Evolutionary conservation across 2,797 vertebrate genomes (phyloP).

Genomic region (Phoebastria nigripes): DNA sequence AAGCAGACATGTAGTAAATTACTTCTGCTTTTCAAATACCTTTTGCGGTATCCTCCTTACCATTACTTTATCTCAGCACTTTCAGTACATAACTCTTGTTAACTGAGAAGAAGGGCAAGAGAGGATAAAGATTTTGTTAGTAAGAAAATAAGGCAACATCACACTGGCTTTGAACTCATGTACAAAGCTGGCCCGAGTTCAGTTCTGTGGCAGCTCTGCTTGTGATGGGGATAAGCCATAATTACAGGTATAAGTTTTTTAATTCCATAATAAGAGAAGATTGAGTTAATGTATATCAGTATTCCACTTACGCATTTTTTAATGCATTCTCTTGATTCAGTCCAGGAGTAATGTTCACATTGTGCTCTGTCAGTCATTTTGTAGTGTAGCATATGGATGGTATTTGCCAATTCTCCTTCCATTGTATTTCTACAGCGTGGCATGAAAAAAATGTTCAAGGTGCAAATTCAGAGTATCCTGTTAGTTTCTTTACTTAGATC

Average conservation of each 20-base stretch:
- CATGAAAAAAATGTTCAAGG: neutral
- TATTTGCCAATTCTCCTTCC: neutral
- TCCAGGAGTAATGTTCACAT: neutral
- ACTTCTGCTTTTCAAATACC: slow-evolving; percentile 70
- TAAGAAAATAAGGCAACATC: slow-evolving; percentile 53
- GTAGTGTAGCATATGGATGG: neutral
- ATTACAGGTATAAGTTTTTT: slow-evolving; percentile 57
- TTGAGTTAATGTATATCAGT: slow-evolving; percentile 27
- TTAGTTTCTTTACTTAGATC: neutral
- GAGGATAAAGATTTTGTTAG: slow-evolving; percentile 74
- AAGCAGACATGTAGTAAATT: slow-evolving; percentile 75
- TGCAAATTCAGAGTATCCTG: neutral
- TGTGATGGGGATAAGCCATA: slow-evolving; percentile 48
- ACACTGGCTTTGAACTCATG: slow-evolving; percentile 38
- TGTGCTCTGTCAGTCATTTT: slow-evolving; percentile 22
- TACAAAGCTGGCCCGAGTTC: slow-evolving; percentile 41
- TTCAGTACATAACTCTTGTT: slow-evolving; percentile 68
- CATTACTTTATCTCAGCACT: slow-evolving; percentile 78
- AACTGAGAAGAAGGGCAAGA: slow-evolving; percentile 69
- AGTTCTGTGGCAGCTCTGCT: slow-evolving; percentile 54
- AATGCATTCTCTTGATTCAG: neutral
- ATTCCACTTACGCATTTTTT: neutral
- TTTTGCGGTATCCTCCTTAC: slow-evolving; percentile 70
- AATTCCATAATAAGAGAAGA: slow-evolving; percentile 53
- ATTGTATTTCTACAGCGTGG: neutral